Evolutionary conservation across 2,888 invertebrate species (phyloP).

Genomic region (Glyphotaelius pellucidus): DNA sequence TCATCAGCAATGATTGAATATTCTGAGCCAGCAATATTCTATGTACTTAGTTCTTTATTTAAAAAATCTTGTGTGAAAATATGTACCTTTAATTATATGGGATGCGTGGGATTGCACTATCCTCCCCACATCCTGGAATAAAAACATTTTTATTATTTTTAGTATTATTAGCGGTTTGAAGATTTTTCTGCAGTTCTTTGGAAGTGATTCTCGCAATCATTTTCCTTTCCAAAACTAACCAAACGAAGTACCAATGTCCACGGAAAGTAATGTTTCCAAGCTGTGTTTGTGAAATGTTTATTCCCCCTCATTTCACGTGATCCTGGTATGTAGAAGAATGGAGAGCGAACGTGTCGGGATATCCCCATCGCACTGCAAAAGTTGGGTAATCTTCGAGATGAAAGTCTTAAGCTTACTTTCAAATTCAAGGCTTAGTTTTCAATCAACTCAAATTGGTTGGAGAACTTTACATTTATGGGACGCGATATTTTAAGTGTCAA

Average conservation of each 20-base stretch:
- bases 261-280: background rate
- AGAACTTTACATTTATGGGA: slow-evolving; percentile 64
- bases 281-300: background rate
- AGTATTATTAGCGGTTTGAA: no score
- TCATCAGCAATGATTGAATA: no score
- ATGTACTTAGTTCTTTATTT: no score
- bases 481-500: slow-evolving; percentile 59
- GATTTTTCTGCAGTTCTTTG: no score
- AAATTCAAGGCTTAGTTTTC: slow-evolving; percentile 64
- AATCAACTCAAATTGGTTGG: slow-evolving; percentile 65
- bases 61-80: no score
- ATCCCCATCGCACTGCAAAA: slow-evolving; percentile 61
- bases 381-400: slow-evolving; percentile 63
- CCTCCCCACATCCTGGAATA: no score
- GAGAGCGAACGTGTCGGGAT: slow-evolving; percentile 56
- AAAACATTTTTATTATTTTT: no score
- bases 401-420: slow-evolving; percentile 65
- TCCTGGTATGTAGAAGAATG: background rate
- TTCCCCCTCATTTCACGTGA: background rate
- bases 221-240: background rate
- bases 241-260: background rate
- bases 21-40: no score
- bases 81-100: no score
- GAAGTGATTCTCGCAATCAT: background rate
- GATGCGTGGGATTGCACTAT: no score